A percentile compares a stretch with the other conserved stretches of the same genome.
Conservation (phyloP, 2,888 invertebrate species). For the Aricia artaxerxes region DNA sequence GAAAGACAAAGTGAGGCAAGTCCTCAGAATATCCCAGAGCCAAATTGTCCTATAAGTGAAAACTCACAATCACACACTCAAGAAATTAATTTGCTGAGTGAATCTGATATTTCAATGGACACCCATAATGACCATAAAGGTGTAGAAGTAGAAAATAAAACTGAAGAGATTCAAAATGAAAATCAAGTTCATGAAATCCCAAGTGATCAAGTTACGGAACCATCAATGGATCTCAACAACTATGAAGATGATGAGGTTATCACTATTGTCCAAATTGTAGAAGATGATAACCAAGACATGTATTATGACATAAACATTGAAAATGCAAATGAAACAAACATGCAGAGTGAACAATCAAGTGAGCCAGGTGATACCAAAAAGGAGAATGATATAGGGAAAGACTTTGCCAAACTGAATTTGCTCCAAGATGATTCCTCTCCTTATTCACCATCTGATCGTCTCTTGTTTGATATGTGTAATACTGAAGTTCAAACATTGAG, state of each 20-base stretch:
- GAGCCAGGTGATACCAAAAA: constrained; percentile 44
- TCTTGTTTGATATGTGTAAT: constrained; percentile 49
- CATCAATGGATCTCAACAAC: constrained; percentile 57
- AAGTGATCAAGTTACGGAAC: constrained; percentile 45
- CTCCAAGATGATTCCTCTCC: constrained; percentile 45
- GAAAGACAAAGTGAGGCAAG: constrained; percentile 66
- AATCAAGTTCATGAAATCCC: constrained; percentile 22
- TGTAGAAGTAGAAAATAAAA: constrained; percentile 26
- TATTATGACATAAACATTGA: constrained; percentile 69
- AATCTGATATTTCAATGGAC: neutral
- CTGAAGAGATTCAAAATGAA: constrained; percentile 30
- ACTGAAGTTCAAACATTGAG: constrained; percentile 54
- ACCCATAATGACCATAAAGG: constrained; percentile 14
- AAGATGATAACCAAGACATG: constrained; percentile 69
- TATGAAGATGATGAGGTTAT: constrained; percentile 75
- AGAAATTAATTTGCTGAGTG: neutral
- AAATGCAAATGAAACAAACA: constrained; percentile 53
- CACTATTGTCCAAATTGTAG: constrained; percentile 75
- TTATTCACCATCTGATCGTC: constrained; percentile 56
- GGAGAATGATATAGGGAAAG: constrained; percentile 62
- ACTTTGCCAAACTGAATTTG: constrained; percentile 67
- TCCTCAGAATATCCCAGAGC: constrained; percentile 50
- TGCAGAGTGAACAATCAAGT: constrained; percentile 38
- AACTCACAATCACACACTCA: constrained; percentile 3
- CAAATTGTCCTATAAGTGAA: neutral